Conservation (phyloP, 1,140 invertebrate species). For the Carposina sasakii region DNA sequence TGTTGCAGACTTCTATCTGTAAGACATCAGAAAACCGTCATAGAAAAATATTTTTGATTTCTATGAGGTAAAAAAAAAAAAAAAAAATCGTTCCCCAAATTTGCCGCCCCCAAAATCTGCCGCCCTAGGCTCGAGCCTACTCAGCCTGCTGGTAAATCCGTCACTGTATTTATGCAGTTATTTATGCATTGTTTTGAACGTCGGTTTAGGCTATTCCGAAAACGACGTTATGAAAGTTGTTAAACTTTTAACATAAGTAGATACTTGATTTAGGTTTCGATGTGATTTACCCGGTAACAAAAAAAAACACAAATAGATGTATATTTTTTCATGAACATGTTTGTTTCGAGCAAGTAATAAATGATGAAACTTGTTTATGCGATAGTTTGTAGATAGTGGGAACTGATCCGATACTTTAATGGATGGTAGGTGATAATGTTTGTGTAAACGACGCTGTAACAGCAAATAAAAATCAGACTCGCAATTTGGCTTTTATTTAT, state of each 20-base stretch:
- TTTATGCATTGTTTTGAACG: background rate
- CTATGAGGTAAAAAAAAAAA: too few relatives aligned
- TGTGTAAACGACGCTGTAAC: constrained; percentile 69
- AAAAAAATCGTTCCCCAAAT: too few relatives aligned
- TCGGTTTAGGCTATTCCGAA: too few relatives aligned
- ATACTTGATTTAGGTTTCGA: constrained; percentile 33
- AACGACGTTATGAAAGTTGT: too few relatives aligned
- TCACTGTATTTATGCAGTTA: background rate
- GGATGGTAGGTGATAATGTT: constrained; percentile 63
- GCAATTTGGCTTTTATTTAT: constrained; percentile 33
- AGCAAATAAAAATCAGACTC: constrained; percentile 70
- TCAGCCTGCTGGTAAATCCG: background rate
- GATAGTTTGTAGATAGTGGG: constrained; percentile 24
- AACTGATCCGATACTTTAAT: constrained; percentile 56
- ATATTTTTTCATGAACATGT: constrained; percentile 29
- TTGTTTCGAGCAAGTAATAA: constrained; percentile 41
- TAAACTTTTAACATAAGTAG: background rate
- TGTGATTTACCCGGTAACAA: constrained; percentile 39
- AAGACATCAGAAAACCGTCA: too few relatives aligned
- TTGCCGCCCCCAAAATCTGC: background rate
- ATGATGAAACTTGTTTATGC: constrained; percentile 39
- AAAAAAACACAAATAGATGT: too few relatives aligned
- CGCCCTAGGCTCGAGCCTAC: background rate
- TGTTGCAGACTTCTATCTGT: too few relatives aligned
- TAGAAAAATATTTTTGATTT: too few relatives aligned